phyloP scores from a whole-genome alignment of 2,888 invertebrate genomes.

The Clepsis dumicolana region DNA sequence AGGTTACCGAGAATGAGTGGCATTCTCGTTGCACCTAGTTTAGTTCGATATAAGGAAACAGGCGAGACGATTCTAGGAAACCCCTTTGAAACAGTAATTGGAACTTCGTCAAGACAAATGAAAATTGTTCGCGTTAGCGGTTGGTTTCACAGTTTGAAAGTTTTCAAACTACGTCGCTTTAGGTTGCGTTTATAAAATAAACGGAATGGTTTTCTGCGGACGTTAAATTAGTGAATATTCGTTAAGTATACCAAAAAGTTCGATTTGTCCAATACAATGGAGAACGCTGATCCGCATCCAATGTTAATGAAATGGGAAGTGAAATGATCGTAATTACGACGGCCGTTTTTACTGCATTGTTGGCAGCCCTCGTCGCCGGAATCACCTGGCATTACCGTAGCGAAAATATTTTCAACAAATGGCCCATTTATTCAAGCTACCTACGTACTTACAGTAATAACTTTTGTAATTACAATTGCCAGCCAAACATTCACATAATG shows the following conservation, averaged over 20 bases:
- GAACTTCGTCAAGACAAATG: conserved; percentile 10
- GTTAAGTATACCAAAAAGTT: conserved; percentile 42
- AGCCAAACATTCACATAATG: conserved; percentile 63
- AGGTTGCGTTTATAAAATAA: background rate
- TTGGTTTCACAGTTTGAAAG: background rate
- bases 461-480: conserved; percentile 76
- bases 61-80: conserved; percentile 4
- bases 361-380: conserved; percentile 68
- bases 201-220: background rate
- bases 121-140: background rate
- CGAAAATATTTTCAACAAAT: conserved; percentile 82
- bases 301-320: conserved; percentile 80
- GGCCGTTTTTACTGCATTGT: conserved; percentile 81
- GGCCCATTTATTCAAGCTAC: conserved; percentile 73
- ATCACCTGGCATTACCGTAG: conserved; percentile 82
- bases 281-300: conserved; percentile 71
- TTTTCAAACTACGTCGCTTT: background rate
- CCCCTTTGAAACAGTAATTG: conserved; percentile 6
- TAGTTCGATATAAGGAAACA: conserved; percentile 6
- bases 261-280: conserved; percentile 64
- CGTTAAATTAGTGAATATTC: background rate
- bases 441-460: conserved; percentile 72
- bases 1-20: background rate
- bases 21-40: background rate
- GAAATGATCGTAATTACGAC: conserved; percentile 80